Evolutionary conservation across 2,888 invertebrate species (phyloP).

Genomic region (Drosophila atripex): DNA sequence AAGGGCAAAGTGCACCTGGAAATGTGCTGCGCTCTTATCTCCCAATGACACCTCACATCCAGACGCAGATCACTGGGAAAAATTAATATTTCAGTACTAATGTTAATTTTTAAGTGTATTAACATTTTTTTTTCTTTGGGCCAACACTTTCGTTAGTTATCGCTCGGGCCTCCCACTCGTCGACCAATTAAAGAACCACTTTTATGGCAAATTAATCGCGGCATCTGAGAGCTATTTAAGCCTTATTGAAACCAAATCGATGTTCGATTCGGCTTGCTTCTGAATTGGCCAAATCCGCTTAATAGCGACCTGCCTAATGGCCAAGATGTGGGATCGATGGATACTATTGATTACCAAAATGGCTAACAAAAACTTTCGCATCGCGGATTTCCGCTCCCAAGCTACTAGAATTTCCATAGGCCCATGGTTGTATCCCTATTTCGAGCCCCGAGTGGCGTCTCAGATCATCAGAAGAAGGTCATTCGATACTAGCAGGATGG

Average conservation of each 20-base stretch:
- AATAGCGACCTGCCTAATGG: constrained; percentile 14
- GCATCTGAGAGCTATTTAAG: constrained; percentile 39
- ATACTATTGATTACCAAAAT: constrained; percentile 35
- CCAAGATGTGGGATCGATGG: constrained; percentile 20
- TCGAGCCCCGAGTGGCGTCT: constrained; percentile 50
- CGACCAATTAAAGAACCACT: constrained; percentile 42
- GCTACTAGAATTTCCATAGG: constrained; percentile 65
- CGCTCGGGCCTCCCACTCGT: constrained; percentile 36
- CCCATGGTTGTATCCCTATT: constrained; percentile 37
- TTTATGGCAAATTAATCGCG: constrained; percentile 67
- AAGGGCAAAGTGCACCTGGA: constrained; percentile 27
- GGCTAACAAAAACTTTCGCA: constrained; percentile 34
- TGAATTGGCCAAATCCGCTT: constrained; percentile 45
- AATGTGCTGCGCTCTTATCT: constrained; percentile 29
- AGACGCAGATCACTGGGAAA: neutral
- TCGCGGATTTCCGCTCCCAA: constrained; percentile 70
- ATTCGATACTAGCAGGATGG: constrained; percentile 54
- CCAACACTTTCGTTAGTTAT: constrained; percentile 36
- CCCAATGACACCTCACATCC: constrained; percentile 13
- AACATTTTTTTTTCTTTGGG: constrained; percentile 2
- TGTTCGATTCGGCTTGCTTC: constrained; percentile 48
- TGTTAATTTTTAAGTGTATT: neutral
- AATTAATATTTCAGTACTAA: neutral
- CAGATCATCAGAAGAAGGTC: constrained; percentile 54
- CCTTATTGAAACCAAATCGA: constrained; percentile 66